Evolutionary conservation across 2,888 invertebrate species (phyloP), one percentile per base, ranked within the genome.

Genomic region (Heterodera filipjevi): DNA sequence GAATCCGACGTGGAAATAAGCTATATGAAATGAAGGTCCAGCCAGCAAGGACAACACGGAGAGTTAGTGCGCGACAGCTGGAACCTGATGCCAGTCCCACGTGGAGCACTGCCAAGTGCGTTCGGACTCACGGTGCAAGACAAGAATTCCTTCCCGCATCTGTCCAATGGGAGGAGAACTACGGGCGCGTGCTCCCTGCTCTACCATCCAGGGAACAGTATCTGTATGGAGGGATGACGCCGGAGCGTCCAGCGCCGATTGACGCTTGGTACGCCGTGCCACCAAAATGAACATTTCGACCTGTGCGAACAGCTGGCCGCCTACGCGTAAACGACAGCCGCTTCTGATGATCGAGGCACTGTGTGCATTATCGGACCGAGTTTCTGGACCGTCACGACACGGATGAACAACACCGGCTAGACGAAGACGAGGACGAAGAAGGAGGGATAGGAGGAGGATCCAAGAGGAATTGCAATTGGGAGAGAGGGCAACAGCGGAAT

Each of bases 111-210:
- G 5, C 49, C 49, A 12, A 33, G 44, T 3, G 53, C 64, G 3
- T 77, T 71, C 66, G 77, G 72, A n/a, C 46, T 77, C 5, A 5
- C 76, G 49, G 64, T 77, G 5, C 35, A 53, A 2, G 77, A 77
- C 14, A 77, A 77, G 30, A 44, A 27, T 14, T 77, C 76, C 27
- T 77, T 77, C 30, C 76, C 77, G 8, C 72, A 77, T 66, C 35
- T 77, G 46, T 71, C 27, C 19, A 77, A 77, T 44, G 3, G 2
- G 44, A 35, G 6, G 14, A 14, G 14, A 77, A 76, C 44, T 77
- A 77, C 44, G 3, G 30, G 6, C 19, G 39, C 14, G 30, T 10
- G 2, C 33, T 77, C 3, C n/a, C 44, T 0, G 27, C n/a, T 33
- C 44, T 49, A 5, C 77, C 76, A 0, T 27, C 77, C 12, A 49